These are phyloP conservation scores for Myrmecophaga tridactyla DNA, from an alignment of 2,113 vertebrate species.

Conservation along the genomic window DNA sequence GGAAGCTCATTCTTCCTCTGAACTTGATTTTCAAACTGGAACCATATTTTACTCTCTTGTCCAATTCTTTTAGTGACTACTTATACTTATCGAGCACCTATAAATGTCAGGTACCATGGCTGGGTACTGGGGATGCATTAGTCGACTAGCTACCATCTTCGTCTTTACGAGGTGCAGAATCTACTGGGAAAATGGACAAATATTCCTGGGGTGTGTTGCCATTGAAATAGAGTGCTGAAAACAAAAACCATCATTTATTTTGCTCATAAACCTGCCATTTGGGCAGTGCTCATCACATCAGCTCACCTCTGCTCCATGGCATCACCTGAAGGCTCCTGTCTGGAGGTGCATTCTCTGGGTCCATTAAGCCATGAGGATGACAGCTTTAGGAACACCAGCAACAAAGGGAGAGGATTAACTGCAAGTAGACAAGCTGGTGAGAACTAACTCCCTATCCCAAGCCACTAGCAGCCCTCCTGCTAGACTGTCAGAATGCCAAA, in stretches of 20 bases:
- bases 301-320: neutral
- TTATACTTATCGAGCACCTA: neutral
- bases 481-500: neutral
- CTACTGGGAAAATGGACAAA: neutral
- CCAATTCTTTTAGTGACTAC: neutral
- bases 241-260: neutral
- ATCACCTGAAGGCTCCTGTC: neutral
- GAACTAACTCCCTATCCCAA: neutral
- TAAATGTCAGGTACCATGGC: neutral
- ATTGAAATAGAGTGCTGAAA: neutral
- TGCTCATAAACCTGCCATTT: conserved; percentile 4
- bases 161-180: neutral
- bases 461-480: neutral
- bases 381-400: neutral
- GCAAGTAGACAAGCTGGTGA: neutral
- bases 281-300: neutral
- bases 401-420: neutral
- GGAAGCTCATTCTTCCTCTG: neutral
- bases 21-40: conserved; percentile 22
- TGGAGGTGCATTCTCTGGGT: neutral
- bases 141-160: neutral
- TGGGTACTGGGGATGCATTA: neutral
- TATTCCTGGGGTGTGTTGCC: neutral
- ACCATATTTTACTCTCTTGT: neutral
- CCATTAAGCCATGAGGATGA: neutral